A percentile compares a stretch with the other conserved stretches of the same genome.
Conservation (phyloP, 1,140 invertebrate species). For the Danaus melanippus region DNA sequence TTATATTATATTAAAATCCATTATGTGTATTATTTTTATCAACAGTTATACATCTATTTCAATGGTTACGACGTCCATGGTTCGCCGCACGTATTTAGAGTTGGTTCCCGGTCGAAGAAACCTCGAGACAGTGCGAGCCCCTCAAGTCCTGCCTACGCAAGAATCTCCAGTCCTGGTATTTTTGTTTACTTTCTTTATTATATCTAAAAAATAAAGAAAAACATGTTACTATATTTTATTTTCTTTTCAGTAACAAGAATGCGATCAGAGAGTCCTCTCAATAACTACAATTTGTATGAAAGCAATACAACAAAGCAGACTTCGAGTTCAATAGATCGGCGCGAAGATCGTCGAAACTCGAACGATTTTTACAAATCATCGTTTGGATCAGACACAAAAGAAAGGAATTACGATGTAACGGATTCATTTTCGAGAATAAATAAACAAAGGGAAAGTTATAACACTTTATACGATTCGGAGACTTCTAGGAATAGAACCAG, state of each 20-base stretch:
- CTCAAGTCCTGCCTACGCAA: conserved; percentile 44
- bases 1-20: neutral
- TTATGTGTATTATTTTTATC: conserved; percentile 7
- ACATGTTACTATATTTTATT: conserved; percentile 4
- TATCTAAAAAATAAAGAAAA: no score
- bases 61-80: conserved; percentile 97
- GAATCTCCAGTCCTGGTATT: conserved; percentile 65
- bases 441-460: conserved; percentile 45
- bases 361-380: conserved; percentile 61
- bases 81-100: conserved; percentile 84
- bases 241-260: conserved; percentile 52
- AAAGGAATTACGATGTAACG: conserved; percentile 59
- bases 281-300: conserved; percentile 57
- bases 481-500: no score
- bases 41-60: conserved; percentile 92
- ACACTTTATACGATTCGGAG: conserved; percentile 44
- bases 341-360: conserved; percentile 56
- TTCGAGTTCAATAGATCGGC: conserved; percentile 50
- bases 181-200: conserved; percentile 2
- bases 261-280: conserved; percentile 62
- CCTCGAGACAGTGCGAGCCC: conserved; percentile 54
- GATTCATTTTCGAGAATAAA: conserved; percentile 59
- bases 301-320: conserved; percentile 43
- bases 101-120: conserved; percentile 77
- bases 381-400: conserved; percentile 53